Evolutionary conservation across 1,140 invertebrate genomes (phyloP).

Genomic region (Copidosoma floridanum): DNA sequence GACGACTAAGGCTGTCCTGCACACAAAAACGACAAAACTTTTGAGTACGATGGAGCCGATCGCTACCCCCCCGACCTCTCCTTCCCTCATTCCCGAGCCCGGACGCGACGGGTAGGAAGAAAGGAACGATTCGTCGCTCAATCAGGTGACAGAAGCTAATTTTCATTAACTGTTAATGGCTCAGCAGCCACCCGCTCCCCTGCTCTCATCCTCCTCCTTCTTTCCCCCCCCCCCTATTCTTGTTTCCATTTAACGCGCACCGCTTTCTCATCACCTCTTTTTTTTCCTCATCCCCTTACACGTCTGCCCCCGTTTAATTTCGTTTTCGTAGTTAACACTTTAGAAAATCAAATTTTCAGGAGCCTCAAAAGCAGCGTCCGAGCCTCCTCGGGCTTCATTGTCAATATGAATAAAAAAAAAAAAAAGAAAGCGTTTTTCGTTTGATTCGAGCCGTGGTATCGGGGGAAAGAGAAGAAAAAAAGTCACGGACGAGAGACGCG

Average conservation of each 20-base stretch:
- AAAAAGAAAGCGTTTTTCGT: too few species aligned
- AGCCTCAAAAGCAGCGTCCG: too few species aligned
- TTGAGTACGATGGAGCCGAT: slow-evolving; percentile 36
- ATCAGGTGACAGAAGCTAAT: slow-evolving; percentile 58
- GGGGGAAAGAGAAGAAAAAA: slow-evolving; percentile 24
- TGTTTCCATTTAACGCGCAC: slow-evolving; percentile 31
- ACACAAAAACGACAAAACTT: slow-evolving; percentile 14
- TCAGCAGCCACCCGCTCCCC: slow-evolving; percentile 25
- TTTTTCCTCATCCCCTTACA: slow-evolving; percentile 20
- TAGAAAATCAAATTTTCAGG: too few species aligned
- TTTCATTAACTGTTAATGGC: slow-evolving; percentile 58
- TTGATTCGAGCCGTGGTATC: too few species aligned
- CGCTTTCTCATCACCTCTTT: slow-evolving; percentile 37
- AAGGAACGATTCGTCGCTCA: slow-evolving; percentile 57
- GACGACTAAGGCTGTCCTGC: background rate
- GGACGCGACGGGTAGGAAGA: slow-evolving; percentile 50
- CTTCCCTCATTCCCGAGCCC: too few species aligned
- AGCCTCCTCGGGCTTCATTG: too few species aligned
- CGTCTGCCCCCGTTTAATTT: slow-evolving; percentile 29
- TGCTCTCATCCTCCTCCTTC: slow-evolving; percentile 31
- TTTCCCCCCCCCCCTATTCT: too few species aligned
- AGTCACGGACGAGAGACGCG: slow-evolving; percentile 16
- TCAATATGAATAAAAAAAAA: too few species aligned
- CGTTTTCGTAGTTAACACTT: slow-evolving; percentile 30
- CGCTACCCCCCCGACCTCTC: slow-evolving; percentile 37